A percentile compares a stretch with the other conserved stretches of the same genome.
Evolutionary conservation across 2,797 vertebrate species (phyloP).

Genomic region (Chelidonichthys spinosus): DNA sequence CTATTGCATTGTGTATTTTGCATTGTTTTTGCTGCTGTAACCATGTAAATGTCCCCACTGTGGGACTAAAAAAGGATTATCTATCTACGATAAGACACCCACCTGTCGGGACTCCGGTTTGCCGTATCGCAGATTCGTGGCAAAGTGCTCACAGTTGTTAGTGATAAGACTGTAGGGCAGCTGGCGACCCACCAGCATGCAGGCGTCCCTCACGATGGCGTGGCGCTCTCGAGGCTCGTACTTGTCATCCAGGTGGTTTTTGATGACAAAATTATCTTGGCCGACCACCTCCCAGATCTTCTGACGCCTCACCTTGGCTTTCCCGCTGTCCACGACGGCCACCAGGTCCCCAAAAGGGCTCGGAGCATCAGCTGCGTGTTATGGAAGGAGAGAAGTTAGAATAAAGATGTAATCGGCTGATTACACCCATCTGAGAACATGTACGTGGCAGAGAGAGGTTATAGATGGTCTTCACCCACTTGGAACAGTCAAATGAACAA

Average conservation of each 20-base stretch:
- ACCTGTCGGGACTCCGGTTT: slow-evolving; percentile 82
- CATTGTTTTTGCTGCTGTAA: no score
- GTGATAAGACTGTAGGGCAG: slow-evolving; percentile 69
- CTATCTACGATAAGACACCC: background rate
- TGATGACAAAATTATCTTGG: slow-evolving; percentile 62
- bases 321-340: slow-evolving; percentile 54
- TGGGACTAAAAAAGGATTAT: no score
- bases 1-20: no score
- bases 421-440: no score
- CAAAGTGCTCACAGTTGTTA: slow-evolving; percentile 88
- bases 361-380: slow-evolving; percentile 38
- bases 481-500: slow-evolving; percentile 74
- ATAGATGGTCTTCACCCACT: slow-evolving; percentile 46
- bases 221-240: slow-evolving; percentile 36
- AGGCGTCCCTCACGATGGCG: slow-evolving; percentile 74
- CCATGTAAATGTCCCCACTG: no score
- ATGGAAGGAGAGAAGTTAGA: no score
- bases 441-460: no score
- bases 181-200: slow-evolving; percentile 63
- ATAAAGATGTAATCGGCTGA: no score
- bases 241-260: slow-evolving; percentile 81
- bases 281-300: slow-evolving; percentile 73
- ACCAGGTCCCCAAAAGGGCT: slow-evolving; percentile 53
- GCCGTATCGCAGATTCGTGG: slow-evolving; percentile 83
- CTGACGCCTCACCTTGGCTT: slow-evolving; percentile 79